Evolutionary conservation across 2,113 vertebrate species (phyloP).

Genomic region (Phylloscopus whistleri): DNA sequence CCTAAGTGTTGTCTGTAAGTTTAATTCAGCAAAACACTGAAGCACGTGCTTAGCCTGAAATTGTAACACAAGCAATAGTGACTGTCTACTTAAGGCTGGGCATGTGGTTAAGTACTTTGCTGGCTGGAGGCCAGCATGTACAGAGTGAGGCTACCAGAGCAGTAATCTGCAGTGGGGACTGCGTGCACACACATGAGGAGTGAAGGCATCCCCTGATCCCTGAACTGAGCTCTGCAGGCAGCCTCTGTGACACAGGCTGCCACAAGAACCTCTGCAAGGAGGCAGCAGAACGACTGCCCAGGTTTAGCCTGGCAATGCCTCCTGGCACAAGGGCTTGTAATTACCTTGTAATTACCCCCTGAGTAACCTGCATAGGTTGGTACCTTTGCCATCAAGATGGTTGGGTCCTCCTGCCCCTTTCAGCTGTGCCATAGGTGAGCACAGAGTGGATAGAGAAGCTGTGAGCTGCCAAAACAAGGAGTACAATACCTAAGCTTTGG

Average conservation of each 20-base stretch:
- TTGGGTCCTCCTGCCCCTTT: neutral
- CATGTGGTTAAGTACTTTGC: constrained; percentile 10
- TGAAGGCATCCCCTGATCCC: neutral
- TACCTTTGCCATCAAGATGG: neutral
- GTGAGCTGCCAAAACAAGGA: neutral
- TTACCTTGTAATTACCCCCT: too few relatives aligned
- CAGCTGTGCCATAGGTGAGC: fast-evolving
- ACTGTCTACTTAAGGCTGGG: neutral
- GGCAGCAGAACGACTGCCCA: neutral
- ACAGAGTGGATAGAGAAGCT: neutral
- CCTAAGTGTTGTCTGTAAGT: neutral
- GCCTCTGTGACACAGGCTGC: neutral
- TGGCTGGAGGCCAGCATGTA: neutral
- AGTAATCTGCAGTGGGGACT: neutral
- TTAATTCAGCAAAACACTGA: neutral
- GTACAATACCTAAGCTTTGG: neutral
- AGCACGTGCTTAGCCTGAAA: neutral
- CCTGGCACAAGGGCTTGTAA: neutral
- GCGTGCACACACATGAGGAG: neutral
- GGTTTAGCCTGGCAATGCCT: neutral
- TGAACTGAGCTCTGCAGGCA: neutral
- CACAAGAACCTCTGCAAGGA: neutral
- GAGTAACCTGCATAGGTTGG: neutral
- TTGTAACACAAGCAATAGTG: neutral
- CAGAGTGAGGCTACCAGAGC: neutral